Evolutionary conservation across 2,113 vertebrate species (phyloP).

Genomic region (Tamias sibiricus): DNA sequence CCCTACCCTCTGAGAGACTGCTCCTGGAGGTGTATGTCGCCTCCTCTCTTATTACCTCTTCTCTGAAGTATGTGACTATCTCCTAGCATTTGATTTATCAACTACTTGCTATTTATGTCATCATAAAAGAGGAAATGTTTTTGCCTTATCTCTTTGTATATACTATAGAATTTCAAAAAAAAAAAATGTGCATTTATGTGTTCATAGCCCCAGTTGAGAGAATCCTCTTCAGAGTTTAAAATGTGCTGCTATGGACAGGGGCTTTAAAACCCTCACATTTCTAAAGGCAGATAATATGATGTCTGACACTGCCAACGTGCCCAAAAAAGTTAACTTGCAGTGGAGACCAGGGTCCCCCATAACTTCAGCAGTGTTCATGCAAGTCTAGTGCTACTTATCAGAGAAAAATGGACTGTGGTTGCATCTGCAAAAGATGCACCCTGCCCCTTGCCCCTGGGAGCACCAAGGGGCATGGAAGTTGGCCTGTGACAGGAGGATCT

Average conservation of each 20-base stretch:
- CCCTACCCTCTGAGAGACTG: background rate
- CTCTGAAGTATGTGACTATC: background rate
- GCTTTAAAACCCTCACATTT: background rate
- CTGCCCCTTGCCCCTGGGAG: background rate
- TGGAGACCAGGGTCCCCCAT: background rate
- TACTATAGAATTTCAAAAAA: background rate
- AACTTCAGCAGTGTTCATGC: background rate
- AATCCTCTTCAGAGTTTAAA: background rate
- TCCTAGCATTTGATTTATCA: background rate
- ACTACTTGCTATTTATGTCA: background rate
- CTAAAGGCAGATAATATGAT: background rate
- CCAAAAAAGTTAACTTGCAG: background rate
- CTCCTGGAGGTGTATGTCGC: background rate
- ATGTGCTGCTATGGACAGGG: slow-evolving; percentile 44
- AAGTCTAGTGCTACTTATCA: background rate
- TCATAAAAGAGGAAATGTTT: background rate
- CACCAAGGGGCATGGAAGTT: background rate
- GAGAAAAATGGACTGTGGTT: background rate
- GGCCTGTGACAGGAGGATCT: background rate
- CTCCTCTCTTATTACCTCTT: background rate
- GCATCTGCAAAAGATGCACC: background rate
- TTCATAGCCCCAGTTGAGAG: background rate
- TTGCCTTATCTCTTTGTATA: slow-evolving; percentile 49
- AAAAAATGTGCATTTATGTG: slow-evolving; percentile 18
- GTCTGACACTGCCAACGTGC: background rate